These are phyloP conservation scores for Ploceus nigricollis DNA, from an alignment of 2,113 vertebrate species.

Conservation along the genomic window DNA sequence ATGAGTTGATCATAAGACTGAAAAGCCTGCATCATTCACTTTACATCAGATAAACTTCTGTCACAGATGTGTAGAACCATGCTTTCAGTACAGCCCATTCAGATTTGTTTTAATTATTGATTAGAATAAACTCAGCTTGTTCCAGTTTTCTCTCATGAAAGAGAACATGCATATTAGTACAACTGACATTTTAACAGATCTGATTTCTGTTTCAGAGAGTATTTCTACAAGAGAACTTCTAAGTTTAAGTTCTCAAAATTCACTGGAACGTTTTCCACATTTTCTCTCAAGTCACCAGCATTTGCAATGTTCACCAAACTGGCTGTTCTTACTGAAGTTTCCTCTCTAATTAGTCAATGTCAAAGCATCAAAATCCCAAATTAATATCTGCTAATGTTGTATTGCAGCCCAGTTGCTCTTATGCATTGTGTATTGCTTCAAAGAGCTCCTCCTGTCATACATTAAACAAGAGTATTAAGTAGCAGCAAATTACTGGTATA, in stretches of 20 bases:
- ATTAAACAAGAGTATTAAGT: neutral
- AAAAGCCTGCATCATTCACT: neutral
- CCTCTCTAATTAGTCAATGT: neutral
- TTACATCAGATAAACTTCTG: neutral
- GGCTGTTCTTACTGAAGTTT: neutral
- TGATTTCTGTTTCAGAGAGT: neutral
- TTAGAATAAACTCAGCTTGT: neutral
- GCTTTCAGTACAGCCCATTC: neutral
- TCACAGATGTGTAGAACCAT: neutral
- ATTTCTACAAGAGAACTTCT: neutral
- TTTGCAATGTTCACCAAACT: neutral
- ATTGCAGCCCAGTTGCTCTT: neutral
- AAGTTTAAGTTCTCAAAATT: neutral
- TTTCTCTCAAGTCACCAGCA: neutral
- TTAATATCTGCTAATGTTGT: neutral
- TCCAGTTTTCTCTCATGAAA: neutral
- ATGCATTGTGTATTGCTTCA: neutral
- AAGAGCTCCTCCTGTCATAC: neutral
- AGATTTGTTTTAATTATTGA: conserved; percentile 9
- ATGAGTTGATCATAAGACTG: neutral
- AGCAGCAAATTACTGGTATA: neutral
- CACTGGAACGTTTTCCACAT: neutral
- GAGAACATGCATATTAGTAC: neutral
- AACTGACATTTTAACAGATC: neutral
- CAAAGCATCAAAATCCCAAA: neutral